Percentiles rank a stretch among this genome's conserved stretches.
phyloP scores from a whole-genome alignment of 2,888 invertebrate species.

The Metallyticus violacea region DNA sequence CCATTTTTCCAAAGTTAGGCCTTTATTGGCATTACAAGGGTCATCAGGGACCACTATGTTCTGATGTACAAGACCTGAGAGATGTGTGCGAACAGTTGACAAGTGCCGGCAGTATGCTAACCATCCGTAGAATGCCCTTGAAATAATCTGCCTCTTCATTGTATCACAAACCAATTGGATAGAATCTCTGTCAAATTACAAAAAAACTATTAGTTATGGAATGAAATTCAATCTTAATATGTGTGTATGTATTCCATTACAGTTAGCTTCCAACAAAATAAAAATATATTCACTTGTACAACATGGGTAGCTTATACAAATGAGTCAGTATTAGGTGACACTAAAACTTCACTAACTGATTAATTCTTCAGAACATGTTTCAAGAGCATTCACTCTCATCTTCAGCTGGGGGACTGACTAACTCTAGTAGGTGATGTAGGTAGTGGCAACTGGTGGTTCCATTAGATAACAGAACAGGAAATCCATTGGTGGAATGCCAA shows the following conservation, averaged over 20 bases:
- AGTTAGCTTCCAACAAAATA: no score
- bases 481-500: no score
- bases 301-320: no score
- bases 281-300: no score
- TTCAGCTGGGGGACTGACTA: no score
- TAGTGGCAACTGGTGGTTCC: no score
- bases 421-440: no score
- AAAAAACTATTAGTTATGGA: neutral
- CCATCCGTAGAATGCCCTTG: conserved; percentile 95
- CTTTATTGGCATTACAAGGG: conserved; percentile 43
- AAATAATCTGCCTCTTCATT: conserved; percentile 92
- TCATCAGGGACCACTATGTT: conserved; percentile 56
- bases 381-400: no score
- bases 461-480: no score
- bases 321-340: no score
- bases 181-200: conserved; percentile 46
- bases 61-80: conserved; percentile 81
- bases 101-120: conserved; percentile 90
- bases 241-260: neutral
- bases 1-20: conserved; percentile 79
- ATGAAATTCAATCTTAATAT: neutral
- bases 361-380: no score
- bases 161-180: conserved; percentile 84
- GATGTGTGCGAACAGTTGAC: conserved; percentile 87
- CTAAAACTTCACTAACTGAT: no score